phyloP scores from a whole-genome alignment of 2,888 invertebrate genomes.

The Nomada goodeniana region DNA sequence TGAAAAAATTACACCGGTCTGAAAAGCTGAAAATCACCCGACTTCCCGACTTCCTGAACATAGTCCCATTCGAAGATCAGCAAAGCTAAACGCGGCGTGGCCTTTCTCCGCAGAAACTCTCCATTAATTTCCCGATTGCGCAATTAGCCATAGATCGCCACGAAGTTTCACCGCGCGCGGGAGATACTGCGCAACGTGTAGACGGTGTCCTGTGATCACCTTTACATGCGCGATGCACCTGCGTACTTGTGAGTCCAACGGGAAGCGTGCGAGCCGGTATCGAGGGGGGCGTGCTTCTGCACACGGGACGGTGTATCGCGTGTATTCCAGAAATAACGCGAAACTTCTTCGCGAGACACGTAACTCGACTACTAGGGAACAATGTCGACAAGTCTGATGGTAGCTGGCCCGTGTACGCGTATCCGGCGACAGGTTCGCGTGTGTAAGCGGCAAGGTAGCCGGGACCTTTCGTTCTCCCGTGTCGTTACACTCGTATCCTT shows the following conservation, averaged over 20 bases:
- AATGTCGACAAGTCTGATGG: constrained; percentile 59
- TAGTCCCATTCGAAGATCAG: neutral
- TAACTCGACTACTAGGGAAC: constrained; percentile 59
- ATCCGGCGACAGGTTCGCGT: constrained; percentile 10
- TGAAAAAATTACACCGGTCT: too few species aligned
- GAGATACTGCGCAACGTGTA: neutral
- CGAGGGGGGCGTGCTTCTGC: constrained; percentile 33
- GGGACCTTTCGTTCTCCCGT: constrained; percentile 28
- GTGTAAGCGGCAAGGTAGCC: constrained; percentile 32
- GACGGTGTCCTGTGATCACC: neutral
- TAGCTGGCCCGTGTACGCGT: constrained; percentile 31
- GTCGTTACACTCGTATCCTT: constrained; percentile 49
- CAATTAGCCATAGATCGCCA: constrained; percentile 8
- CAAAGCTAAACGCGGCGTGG: neutral
- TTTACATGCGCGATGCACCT: neutral
- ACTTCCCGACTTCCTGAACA: too few species aligned
- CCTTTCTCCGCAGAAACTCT: neutral
- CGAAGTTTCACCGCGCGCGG: neutral
- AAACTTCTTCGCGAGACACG: constrained; percentile 65
- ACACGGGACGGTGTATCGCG: constrained; percentile 49
- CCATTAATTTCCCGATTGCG: constrained; percentile 11
- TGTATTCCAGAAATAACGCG: constrained; percentile 66
- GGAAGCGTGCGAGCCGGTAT: constrained; percentile 28
- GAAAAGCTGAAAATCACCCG: too few species aligned
- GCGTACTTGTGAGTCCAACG: neutral